A percentile compares a stretch with the other conserved stretches of the same genome.
phyloP scores from a whole-genome alignment of 2,888 invertebrate species.

The Melangyna quadrimaculata region DNA sequence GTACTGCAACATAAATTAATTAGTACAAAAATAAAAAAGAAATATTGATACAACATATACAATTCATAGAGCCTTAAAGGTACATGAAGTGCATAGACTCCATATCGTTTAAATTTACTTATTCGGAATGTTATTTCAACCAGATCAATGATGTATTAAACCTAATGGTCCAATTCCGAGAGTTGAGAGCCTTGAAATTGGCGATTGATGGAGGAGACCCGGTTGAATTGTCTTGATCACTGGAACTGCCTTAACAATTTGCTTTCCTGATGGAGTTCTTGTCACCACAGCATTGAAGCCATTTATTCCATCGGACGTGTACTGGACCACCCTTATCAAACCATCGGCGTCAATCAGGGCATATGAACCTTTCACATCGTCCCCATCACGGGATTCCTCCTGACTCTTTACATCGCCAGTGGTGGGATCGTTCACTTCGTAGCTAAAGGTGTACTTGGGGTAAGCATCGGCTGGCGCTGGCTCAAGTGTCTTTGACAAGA shows the following conservation, averaged over 20 bases:
- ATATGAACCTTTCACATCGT: slow-evolving; percentile 73
- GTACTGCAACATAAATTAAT: neutral
- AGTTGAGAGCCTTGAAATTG: neutral
- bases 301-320: slow-evolving; percentile 72
- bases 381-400: slow-evolving; percentile 73
- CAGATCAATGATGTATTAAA: slow-evolving; percentile 3
- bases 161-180: slow-evolving; percentile 3
- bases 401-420: slow-evolving; percentile 74
- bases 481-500: slow-evolving; percentile 16
- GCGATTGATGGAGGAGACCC: neutral
- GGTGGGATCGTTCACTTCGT: slow-evolving; percentile 73
- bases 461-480: slow-evolving; percentile 16
- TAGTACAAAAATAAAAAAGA: neutral
- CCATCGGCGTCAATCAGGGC: slow-evolving; percentile 73
- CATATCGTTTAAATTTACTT: neutral
- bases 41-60: neutral
- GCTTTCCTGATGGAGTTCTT: slow-evolving; percentile 61
- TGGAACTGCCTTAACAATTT: slow-evolving; percentile 27
- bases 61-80: neutral
- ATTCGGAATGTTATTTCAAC: neutral
- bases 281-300: slow-evolving; percentile 74
- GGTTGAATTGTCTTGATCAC: slow-evolving; percentile 53
- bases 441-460: slow-evolving; percentile 72
- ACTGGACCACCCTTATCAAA: slow-evolving; percentile 73
- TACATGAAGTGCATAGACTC: neutral